Evolutionary conservation across 2,888 invertebrate species (phyloP).

Genomic region (Epicampocera succincta): DNA sequence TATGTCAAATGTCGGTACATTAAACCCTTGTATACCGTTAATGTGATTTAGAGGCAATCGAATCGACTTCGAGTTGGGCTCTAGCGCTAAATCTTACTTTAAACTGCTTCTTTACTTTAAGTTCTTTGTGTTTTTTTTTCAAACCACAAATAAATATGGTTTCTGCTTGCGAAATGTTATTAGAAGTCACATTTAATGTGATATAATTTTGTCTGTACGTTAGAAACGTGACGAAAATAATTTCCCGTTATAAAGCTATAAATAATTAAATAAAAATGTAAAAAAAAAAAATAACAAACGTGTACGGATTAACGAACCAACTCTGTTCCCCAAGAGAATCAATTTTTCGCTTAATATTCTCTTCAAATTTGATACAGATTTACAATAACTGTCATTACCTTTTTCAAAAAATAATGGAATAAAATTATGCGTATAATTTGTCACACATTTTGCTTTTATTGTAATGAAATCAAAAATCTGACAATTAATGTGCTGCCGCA

Average conservation of each 20-base stretch:
- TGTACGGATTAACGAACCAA: not conserved
- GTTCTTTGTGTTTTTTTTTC: not conserved
- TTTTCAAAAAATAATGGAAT: too few species aligned
- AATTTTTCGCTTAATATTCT: not conserved
- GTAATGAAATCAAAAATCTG: too few species aligned
- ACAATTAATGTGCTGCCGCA: too few species aligned
- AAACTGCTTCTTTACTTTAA: too few species aligned
- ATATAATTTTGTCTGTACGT: not conserved
- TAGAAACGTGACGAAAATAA: conserved; percentile 23
- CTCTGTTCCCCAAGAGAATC: not conserved
- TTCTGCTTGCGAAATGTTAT: not conserved
- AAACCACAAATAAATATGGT: too few species aligned
- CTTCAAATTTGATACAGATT: not conserved
- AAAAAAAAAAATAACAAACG: not conserved
- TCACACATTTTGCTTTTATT: too few species aligned
- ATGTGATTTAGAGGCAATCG: too few species aligned
- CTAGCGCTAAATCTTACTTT: too few species aligned
- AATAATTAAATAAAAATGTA: not conserved
- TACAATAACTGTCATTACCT: not conserved
- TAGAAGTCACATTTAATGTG: not conserved
- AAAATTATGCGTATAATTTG: too few species aligned
- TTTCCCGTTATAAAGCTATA: not conserved
- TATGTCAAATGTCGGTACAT: too few species aligned
- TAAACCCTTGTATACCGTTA: too few species aligned
- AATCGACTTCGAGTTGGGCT: too few species aligned